Evolutionary conservation across 2,797 vertebrate species (phyloP).

Genomic region (Alauda arvensis): DNA sequence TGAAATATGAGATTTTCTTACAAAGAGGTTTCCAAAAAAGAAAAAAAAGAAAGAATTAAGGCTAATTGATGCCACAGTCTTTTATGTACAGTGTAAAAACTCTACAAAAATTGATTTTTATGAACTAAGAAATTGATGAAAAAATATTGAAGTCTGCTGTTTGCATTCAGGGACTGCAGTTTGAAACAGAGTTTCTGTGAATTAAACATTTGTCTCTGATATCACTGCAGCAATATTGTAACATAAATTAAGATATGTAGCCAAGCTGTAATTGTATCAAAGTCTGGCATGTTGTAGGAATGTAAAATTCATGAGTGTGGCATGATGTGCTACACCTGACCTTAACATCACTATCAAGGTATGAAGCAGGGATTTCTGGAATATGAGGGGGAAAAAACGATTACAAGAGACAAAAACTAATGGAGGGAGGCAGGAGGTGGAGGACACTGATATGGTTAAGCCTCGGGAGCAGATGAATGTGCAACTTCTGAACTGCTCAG

Average conservation of each 20-base stretch:
- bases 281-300: constrained; percentile 28
- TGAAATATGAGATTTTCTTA: constrained; percentile 86
- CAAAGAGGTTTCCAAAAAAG: constrained; percentile 86
- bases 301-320: constrained; percentile 36
- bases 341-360: background rate
- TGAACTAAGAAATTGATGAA: constrained; percentile 67
- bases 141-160: constrained; percentile 44
- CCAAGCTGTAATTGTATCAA: constrained; percentile 55
- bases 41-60: constrained; percentile 80
- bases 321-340: background rate
- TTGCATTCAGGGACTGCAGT: constrained; percentile 25
- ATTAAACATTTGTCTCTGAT: constrained; percentile 64
- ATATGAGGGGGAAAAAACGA: background rate
- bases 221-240: constrained; percentile 46
- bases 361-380: background rate
- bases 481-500: background rate
- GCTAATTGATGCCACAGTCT: constrained; percentile 92
- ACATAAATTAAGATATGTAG: constrained; percentile 58
- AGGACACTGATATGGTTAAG: background rate
- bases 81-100: constrained; percentile 85
- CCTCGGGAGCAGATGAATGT: background rate
- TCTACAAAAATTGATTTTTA: constrained; percentile 79
- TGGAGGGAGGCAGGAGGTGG: background rate
- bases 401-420: background rate
- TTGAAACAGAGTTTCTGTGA: constrained; percentile 44